Evolutionary conservation across 37 sponge, comb jelly and placozoan species (phyloP), one percentile per base, ranked within the genome.

Genomic region (Chondrosia reniformis): DNA sequence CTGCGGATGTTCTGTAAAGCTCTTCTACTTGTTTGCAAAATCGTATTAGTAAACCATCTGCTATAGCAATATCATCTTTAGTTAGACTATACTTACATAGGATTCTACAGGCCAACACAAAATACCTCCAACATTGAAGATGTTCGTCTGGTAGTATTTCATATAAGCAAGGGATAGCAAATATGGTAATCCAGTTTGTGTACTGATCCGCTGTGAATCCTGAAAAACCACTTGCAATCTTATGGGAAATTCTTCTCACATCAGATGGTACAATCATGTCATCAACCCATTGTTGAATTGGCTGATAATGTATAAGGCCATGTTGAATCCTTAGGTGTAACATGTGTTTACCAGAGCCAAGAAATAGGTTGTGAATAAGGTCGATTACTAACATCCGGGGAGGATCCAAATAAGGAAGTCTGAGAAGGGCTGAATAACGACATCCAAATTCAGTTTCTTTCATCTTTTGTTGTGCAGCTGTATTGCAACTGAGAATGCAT

Each of bases 151-250:
- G 33, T 15, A 87, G 61, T 74, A 81, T 39, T n/a, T 38, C 83
- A 33, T 43, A 22, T 4, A 86, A 22, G 30, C 54, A 38, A 34
- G 66, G 33, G 15, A 87, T 33, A 31, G 83, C 82, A 64, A 56
- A 87, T 37, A 82, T 58, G 6, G 76, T 45, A 4, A 71, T 25
- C 81, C 81, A 80, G 45, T 56, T 69, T 54, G 46, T 83, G 34
- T 33, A 75, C 46, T 83, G 83, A 21, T 83, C 83, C 37, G 76
- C 83, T 55, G 83, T 83, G 43, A 83, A 83, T 44, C 40, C 57
- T 65, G 58, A 57, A 32, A 77, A 77, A 22, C 37, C 34, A 33
- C 38, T 44, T 4, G 54, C 55, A 34, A 77, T 77, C 59, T 77
- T 77, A 24, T 22, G 38, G 34, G 77, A 62, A 33, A 77, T 54